Percentiles rank a stretch among this genome's conserved stretches.
Conservation (phyloP, 2,113 vertebrate genomes). For the Brachypteracias leptosomus region DNA sequence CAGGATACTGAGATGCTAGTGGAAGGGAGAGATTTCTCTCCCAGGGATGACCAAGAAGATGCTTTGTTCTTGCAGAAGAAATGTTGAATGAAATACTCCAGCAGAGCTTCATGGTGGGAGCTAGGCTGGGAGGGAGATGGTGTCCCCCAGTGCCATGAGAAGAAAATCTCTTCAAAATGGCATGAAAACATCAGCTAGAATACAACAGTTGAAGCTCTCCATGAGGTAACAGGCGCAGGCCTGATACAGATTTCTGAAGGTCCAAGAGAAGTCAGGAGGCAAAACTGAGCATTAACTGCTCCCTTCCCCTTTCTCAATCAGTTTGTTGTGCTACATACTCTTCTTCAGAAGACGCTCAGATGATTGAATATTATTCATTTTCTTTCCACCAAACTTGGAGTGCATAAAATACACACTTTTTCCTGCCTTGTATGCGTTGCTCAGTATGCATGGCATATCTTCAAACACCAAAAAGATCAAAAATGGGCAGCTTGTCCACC, state of each 20-base stretch:
- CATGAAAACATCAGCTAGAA: neutral
- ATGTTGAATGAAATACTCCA: neutral
- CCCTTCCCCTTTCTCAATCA: neutral
- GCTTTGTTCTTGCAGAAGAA: neutral
- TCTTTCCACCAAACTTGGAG: neutral
- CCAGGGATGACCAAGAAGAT: neutral
- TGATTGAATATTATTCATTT: neutral
- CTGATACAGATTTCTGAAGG: neutral
- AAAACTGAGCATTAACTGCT: neutral
- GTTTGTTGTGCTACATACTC: neutral
- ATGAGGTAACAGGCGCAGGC: neutral
- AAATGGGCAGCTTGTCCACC: neutral
- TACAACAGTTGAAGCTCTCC: neutral
- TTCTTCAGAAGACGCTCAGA: neutral
- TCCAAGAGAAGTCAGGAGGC: neutral
- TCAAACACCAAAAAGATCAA: neutral
- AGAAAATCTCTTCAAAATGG: neutral
- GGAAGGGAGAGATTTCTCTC: neutral
- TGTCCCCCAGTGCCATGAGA: neutral
- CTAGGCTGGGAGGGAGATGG: neutral
- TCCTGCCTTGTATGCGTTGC: neutral
- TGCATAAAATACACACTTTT: neutral
- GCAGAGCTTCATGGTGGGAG: accelerated
- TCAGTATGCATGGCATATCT: neutral
- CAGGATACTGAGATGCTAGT: neutral